Conservation (phyloP, 2,888 invertebrate species). For the Diploptera punctata region DNA sequence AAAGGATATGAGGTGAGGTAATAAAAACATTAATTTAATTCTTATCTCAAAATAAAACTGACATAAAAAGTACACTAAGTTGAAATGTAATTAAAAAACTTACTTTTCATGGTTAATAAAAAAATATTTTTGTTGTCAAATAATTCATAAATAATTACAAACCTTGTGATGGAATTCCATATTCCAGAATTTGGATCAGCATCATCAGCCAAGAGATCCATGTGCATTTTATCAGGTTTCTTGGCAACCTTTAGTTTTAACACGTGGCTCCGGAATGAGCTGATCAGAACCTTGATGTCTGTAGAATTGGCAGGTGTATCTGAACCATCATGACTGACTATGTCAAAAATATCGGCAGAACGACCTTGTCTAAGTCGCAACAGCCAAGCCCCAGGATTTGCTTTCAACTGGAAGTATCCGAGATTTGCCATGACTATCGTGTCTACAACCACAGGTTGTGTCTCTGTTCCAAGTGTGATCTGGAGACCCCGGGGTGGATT, state of each 20-base stretch:
- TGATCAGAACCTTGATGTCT: constrained; percentile 81
- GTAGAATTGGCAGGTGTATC: constrained; percentile 73
- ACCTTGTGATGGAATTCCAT: constrained; percentile 96
- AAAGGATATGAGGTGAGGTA: too few species aligned
- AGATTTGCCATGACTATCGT: constrained; percentile 99
- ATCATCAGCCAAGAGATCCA: constrained; percentile 83
- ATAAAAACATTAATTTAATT: too few species aligned
- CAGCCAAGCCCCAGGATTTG: constrained; percentile 96
- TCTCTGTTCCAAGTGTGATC: constrained; percentile 87
- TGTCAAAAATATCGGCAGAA: constrained; percentile 94
- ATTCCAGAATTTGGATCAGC: constrained; percentile 70
- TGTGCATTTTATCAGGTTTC: constrained; percentile 84
- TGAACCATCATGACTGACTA: constrained; percentile 80
- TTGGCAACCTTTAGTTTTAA: constrained; percentile 91
- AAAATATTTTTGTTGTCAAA: too few species aligned
- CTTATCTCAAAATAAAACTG: too few species aligned
- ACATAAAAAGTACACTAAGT: too few species aligned
- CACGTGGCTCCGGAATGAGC: constrained; percentile 86
- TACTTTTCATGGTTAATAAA: too few species aligned
- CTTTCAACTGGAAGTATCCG: constrained; percentile 98
- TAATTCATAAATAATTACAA: too few species aligned
- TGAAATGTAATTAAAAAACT: too few species aligned
- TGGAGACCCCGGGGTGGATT: constrained; percentile 98
- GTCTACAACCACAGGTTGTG: constrained; percentile 81
- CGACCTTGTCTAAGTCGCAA: constrained; percentile 89